Conservation (phyloP, 2,797 vertebrate genomes). For the Coranthus polyacanthus region DNA sequence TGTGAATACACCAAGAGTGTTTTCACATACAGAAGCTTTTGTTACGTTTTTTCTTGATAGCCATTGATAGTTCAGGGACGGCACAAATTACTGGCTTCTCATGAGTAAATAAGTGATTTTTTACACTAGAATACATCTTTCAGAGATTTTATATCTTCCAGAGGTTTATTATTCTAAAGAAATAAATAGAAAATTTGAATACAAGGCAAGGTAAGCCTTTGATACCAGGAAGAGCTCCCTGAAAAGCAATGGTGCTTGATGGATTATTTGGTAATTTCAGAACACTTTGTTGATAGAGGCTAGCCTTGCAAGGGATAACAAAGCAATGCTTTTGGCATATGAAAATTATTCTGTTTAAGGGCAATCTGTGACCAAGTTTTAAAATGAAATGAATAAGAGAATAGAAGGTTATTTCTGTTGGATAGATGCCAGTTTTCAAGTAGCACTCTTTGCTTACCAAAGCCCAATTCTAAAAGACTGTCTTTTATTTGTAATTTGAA, state of each 20-base stretch:
- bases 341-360: conserved; percentile 74
- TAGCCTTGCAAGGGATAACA: conserved; percentile 71
- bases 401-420: conserved; percentile 72
- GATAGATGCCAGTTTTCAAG: conserved; percentile 68
- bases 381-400: conserved; percentile 65
- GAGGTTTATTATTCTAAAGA: conserved; percentile 53
- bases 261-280: conserved; percentile 74
- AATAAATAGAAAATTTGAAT: conserved; percentile 71
- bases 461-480: conserved; percentile 52
- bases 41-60: conserved; percentile 29
- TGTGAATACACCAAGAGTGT: conserved; percentile 32
- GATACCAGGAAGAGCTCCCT: conserved; percentile 57
- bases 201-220: conserved; percentile 74
- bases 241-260: conserved; percentile 69
- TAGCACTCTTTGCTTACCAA: conserved; percentile 58
- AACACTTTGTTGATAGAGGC: conserved; percentile 64
- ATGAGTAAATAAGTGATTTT: conserved; percentile 65
- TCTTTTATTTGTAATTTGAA: conserved; percentile 73
- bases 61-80: conserved; percentile 69
- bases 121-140: conserved; percentile 52
- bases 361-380: conserved; percentile 69
- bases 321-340: conserved; percentile 62
- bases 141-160: conserved; percentile 48
- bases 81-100: conserved; percentile 51
- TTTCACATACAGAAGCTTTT: conserved; percentile 48